These are phyloP conservation scores for Bombus confusus DNA, from an alignment of 1,140 invertebrate genomes.

Conservation along the genomic window DNA sequence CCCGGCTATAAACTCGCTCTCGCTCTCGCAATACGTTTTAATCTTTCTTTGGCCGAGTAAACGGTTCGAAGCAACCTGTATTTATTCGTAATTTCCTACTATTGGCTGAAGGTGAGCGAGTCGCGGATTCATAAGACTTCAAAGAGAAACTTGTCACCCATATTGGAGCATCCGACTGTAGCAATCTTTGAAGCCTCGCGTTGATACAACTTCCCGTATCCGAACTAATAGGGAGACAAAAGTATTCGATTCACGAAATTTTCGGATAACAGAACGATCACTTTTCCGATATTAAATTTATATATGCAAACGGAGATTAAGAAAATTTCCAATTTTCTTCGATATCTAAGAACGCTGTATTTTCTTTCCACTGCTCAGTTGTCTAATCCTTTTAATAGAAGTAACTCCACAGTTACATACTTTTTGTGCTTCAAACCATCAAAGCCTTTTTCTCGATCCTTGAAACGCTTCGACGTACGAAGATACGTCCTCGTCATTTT, in stretches of 20 bases:
- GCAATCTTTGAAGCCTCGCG: not conserved
- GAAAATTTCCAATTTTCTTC: not conserved
- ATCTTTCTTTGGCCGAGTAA: constrained; percentile 45
- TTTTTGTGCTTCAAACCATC: too few species aligned
- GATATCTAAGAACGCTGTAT: not conserved
- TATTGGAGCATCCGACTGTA: too few species aligned
- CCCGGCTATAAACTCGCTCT: constrained; percentile 2
- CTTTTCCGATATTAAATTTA: not conserved
- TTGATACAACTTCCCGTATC: not conserved
- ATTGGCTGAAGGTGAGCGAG: constrained; percentile 24
- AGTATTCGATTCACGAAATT: not conserved
- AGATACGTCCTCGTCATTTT: too few species aligned
- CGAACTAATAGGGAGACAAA: not conserved
- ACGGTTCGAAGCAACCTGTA: constrained; percentile 52
- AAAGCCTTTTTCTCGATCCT: too few species aligned
- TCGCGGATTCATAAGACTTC: not conserved
- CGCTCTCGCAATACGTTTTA: constrained; percentile 5
- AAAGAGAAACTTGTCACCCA: not conserved
- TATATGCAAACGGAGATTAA: not conserved
- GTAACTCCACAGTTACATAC: too few species aligned
- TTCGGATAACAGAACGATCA: not conserved
- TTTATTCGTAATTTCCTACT: constrained; percentile 57
- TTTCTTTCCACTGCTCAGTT: not conserved
- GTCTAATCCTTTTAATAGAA: too few species aligned
- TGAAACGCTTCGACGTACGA: too few species aligned